Evolutionary conservation across 2,797 vertebrate genomes (phyloP).

Genomic region (Echiichthys vipera): DNA sequence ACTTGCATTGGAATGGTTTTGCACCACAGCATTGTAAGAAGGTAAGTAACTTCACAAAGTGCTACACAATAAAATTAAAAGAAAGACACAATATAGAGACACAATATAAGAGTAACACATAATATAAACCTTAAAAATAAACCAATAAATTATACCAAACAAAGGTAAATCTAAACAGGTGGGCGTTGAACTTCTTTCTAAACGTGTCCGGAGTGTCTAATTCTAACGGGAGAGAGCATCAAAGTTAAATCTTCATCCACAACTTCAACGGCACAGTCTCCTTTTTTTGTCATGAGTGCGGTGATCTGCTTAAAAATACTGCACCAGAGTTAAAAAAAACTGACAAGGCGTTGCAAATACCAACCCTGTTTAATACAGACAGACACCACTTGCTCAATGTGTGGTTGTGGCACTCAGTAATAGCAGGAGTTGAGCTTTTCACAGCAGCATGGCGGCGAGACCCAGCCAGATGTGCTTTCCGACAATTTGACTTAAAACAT

Average conservation of each 20-base stretch:
- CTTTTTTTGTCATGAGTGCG: background rate
- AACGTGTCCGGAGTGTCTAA: background rate
- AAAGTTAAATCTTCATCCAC: background rate
- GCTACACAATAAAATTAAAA: background rate
- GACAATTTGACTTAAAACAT: slow-evolving; percentile 56
- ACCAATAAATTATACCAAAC: background rate
- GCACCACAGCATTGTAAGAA: background rate
- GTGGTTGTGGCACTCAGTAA: slow-evolving; percentile 22
- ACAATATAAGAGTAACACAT: background rate
- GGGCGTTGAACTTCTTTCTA: background rate
- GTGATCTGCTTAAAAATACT: background rate
- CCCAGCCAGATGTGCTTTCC: slow-evolving; percentile 61
- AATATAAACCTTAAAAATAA: background rate
- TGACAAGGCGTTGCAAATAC: slow-evolving; percentile 23
- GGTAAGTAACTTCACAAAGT: background rate
- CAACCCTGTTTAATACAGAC: slow-evolving; percentile 20
- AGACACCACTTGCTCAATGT: background rate
- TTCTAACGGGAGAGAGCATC: background rate
- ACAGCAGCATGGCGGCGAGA: slow-evolving; percentile 18
- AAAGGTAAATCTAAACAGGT: background rate
- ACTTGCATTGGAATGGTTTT: background rate
- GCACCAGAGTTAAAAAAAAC: slow-evolving; percentile 10
- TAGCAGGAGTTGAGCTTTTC: slow-evolving; percentile 21
- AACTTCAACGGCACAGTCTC: background rate
- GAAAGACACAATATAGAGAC: background rate